Evolutionary conservation across 2,888 invertebrate genomes (phyloP), one percentile per base, ranked within the genome.

Genomic region (Eristalinus aeneus): DNA sequence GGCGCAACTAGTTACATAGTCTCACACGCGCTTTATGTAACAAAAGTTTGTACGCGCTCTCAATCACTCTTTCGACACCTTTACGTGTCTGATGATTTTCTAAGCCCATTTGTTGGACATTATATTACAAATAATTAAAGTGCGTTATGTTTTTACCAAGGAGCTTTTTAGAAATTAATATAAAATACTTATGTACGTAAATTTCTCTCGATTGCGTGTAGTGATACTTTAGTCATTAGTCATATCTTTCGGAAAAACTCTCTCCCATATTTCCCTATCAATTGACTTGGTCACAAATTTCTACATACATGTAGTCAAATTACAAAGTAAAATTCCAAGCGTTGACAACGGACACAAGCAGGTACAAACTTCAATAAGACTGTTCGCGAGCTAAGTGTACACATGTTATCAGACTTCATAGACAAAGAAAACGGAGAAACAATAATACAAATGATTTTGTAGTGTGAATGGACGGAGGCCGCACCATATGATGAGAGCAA

Each of bases 141-240:
- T 76, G 73, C 76, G 85, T 85, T 80, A 34, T 60, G 68, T 32
- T 73, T 69, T 73, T 85, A 69, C 68, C 31, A 81, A 85, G 56
- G 60, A 63, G 60, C 46, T 64, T 64, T 4, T 54, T 8, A 3
- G 53, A 64, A 75, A 68, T n/a, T n/a, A n/a, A 22, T 11, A n/a
- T 11, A 12, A 46, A 31, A 27, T 23, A 31, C 16, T 31, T 46
- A 53, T 6, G 23, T 39, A 63, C 20, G 34, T n/a, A n/a, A n/a
- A n/a, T 32, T 32, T 58, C 64, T 36, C 72, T 12, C 67, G 16
- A 46, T 8, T 12, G 31, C 1, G 22, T 61, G 36, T 71, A 20
- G 9, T 31, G n/a, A 1, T 32, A 22, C 0, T 10, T 58, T 58
- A 27, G 12, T 6, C 23, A 22, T 5, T 23, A 2, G 53, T 36